phyloP scores from a whole-genome alignment of 2,797 vertebrate genomes.

The Geotrypetes seraphini region DNA sequence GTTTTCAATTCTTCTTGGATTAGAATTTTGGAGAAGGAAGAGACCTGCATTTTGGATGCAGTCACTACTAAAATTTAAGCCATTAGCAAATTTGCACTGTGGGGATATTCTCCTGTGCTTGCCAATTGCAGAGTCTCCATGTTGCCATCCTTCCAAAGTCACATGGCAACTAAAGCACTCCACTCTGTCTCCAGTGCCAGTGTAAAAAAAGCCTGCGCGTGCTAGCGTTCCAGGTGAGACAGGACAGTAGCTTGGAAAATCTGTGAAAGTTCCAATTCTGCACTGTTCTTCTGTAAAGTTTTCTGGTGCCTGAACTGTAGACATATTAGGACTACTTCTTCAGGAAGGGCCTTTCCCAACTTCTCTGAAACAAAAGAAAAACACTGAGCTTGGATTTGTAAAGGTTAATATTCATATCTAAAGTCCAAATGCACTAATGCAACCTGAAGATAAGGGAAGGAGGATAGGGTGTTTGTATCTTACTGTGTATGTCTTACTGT shows the following conservation, averaged over 20 bases:
- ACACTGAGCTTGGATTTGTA: too few species aligned
- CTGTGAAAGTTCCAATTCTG: constrained; percentile 64
- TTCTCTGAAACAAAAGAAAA: constrained; percentile 42
- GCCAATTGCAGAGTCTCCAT: constrained; percentile 65
- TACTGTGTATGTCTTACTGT: too few species aligned
- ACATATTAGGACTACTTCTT: constrained; percentile 37
- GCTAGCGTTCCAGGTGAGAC: constrained; percentile 64
- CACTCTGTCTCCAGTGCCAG: constrained; percentile 72
- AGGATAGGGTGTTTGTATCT: too few species aligned
- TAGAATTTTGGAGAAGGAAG: constrained; percentile 16
- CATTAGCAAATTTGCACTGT: constrained; percentile 70
- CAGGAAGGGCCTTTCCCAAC: constrained; percentile 2
- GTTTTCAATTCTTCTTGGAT: constrained; percentile 32
- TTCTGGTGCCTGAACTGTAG: constrained; percentile 18
- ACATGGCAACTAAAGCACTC: constrained; percentile 76
- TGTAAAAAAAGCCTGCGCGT: constrained; percentile 80
- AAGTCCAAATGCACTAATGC: too few species aligned
- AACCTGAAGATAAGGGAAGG: too few species aligned
- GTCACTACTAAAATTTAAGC: constrained; percentile 33
- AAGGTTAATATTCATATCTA: too few species aligned
- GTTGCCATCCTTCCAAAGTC: constrained; percentile 72
- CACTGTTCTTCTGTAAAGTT: constrained; percentile 57
- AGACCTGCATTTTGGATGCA: constrained; percentile 6
- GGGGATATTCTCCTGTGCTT: constrained; percentile 77
- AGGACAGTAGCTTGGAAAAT: constrained; percentile 54